These are phyloP conservation scores for Melanogrammus aeglefinus DNA, from an alignment of 2,797 vertebrate species.

Conservation along the genomic window DNA sequence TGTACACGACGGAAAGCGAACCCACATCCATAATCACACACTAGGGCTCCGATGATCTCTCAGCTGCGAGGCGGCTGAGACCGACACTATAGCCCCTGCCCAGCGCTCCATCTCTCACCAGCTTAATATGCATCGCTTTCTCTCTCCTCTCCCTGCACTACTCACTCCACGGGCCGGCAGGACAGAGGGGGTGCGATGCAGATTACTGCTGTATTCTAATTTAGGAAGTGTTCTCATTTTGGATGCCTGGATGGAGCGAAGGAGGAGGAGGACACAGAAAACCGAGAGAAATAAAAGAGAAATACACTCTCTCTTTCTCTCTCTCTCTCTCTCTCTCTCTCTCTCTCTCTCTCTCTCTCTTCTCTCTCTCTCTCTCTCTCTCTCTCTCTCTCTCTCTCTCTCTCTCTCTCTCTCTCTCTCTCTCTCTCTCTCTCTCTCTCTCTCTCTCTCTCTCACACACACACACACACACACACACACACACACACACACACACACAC, in stretches of 20 bases:
- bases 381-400: no score
- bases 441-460: no score
- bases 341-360: no score
- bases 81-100: neutral
- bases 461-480: slow-evolving; percentile 34
- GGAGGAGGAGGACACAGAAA: slow-evolving; percentile 7
- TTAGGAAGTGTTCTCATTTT: slow-evolving; percentile 45
- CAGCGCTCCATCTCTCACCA: slow-evolving; percentile 12
- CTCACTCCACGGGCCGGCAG: slow-evolving; percentile 30
- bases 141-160: slow-evolving; percentile 20
- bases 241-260: slow-evolving; percentile 41
- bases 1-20: neutral
- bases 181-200: slow-evolving; percentile 33
- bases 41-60: neutral
- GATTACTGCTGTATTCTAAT: slow-evolving; percentile 41
- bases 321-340: no score
- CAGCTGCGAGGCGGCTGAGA: slow-evolving; percentile 9
- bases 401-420: no score
- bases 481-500: neutral
- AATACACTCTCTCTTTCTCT: no score
- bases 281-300: no score
- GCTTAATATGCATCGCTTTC: slow-evolving; percentile 33
- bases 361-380: no score
- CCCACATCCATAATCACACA: slow-evolving; percentile 4
- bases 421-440: no score